Evolutionary conservation across 2,888 invertebrate species (phyloP), one percentile per base, ranked within the genome.

Genomic region (Camponotus fellah): DNA sequence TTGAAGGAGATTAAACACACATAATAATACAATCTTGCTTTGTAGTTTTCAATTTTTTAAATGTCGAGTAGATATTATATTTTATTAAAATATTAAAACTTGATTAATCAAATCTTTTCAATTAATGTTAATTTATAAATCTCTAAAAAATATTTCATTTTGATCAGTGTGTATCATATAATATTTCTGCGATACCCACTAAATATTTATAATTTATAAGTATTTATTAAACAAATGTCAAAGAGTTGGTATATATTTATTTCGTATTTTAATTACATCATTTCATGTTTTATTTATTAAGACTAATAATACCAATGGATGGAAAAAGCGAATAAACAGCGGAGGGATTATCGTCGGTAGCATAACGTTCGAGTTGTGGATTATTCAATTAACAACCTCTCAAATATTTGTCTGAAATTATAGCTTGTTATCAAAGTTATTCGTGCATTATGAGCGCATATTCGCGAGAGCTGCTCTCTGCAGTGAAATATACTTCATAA

Each of bases 361-460:
- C 21, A 21, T 71, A 79, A 10, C 37, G 46, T 3, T 4, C 60
- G 46, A 79, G 37, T 79, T 79, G 60, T 37, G 4, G 21, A 49
- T 79, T 69, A 62, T 79, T 79, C 79, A 60, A 79, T 79, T 79
- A 79, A 79, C 60, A 60, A 21, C 34, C 60, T 62, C 60, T 79
- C 71, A 60, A 79, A 79, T 79, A 79, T 79, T 79, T 69, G 79
- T 46, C 60, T 37, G 46, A 69, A 69, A 79, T 79, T 79, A 43
- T 37, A 79, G 60, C 71, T 79, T 71, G 79, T 79, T 79, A 79
- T 79, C 69, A 60, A 79, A 79, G 79, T 79, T 79, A 79, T 79
- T 79, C 71, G 79, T 49, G 71, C 69, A 79, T 79, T 62, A 37
- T 62, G 60, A 34, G 21, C 43, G 34, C 32, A 8, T 60, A 46